phyloP scores from a whole-genome alignment of 2,888 invertebrate species.

The Pammene fasciana region DNA sequence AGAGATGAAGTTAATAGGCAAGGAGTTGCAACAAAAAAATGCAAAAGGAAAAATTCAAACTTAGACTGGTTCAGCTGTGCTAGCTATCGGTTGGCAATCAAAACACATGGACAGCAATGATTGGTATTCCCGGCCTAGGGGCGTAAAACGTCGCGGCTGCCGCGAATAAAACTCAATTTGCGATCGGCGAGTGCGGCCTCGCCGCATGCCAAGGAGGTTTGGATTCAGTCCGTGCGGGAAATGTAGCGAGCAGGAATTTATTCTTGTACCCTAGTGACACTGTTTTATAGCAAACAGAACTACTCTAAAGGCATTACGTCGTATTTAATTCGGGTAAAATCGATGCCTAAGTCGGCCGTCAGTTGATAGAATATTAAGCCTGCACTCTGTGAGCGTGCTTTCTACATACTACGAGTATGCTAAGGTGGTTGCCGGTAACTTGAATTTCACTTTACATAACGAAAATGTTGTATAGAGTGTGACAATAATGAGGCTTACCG shows the following conservation, averaged over 20 bases:
- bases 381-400: no score
- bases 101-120: not conserved
- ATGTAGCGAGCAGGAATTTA: not conserved
- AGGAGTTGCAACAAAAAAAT: no score
- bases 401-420: no score
- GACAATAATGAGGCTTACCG: no score
- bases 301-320: not conserved
- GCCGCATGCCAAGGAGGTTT: constrained; percentile 1
- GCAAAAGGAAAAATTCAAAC: no score
- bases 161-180: constrained; percentile 6
- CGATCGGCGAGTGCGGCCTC: not conserved
- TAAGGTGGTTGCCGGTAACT: no score
- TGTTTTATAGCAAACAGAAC: not conserved
- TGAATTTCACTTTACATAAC: no score
- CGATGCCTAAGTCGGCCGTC: no score
- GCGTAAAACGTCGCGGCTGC: constrained; percentile 2
- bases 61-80: not conserved
- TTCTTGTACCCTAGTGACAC: not conserved
- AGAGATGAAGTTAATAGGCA: no score
- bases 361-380: no score
- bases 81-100: not conserved
- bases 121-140: constrained; percentile 10
- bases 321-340: no score
- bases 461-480: no score
- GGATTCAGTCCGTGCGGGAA: not conserved